Base-by-base conservation (phyloP, 2,797 vertebrate genomes). In the Australoheros facetus region DNA sequence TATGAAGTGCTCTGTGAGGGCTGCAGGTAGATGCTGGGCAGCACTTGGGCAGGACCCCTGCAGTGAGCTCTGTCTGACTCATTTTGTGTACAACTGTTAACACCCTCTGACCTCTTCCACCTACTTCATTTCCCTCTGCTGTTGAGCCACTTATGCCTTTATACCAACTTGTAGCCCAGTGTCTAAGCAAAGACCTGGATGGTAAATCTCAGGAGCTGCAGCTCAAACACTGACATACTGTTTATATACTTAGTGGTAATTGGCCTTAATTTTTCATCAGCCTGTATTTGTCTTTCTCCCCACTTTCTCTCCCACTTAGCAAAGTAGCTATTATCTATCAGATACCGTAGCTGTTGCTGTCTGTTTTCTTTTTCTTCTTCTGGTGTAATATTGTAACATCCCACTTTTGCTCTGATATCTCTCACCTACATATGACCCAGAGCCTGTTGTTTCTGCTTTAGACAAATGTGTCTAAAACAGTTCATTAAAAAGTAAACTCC, bases 401-500 rank as follows among this genome's bases (percentile, higher is more conserved):
- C 48, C 30, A 26, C 32, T 28, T 77, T 48, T 73, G 79, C 75
- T 85, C 64, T n/a, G 56, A 70, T 80, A 81, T 56, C 87, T 51
- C 71, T 74, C 53, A 42, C 57, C 48, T 74, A 21, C 42, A 71
- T 75, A 71, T 83, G 84, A 88, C 79, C 85, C 48, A 23, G 76
- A 59, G 69, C 77, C 80, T 70, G 62, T 76, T 86, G 51, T 77
- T 83, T 42, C 59, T 62, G 37, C 21, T 62, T 62, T 17, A 64
- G 60, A 26, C 76, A 75, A 56, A 48, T 69, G 71, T 82, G 71
- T 83, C 57, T 78, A 7, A n/a, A 74, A 56, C 62, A 55, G 88
- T 92, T 92, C 89, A 93, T 94, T 92, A 93, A 94, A 94, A 93
- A 94, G 82, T 94, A 91, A 94, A 93, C 84, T 84, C 91, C 84